Base-by-base conservation (phyloP, 2,113 vertebrate genomes). In the Cynoglossus semilaevis region DNA sequence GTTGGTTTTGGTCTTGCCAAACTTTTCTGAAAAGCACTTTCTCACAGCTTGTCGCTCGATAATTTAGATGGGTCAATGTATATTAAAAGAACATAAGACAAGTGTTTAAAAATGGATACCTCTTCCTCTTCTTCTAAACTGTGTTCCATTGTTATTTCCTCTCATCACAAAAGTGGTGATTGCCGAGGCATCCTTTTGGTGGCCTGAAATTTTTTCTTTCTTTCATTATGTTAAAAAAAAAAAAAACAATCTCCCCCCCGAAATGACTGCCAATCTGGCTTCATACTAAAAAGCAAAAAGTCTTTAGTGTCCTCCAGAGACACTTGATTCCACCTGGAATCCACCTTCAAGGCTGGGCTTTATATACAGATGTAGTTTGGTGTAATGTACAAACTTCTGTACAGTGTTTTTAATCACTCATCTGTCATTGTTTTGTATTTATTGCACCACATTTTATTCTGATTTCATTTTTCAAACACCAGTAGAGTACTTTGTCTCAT, bases 381-480 rank as follows among this genome's bases (percentile, higher is more conserved):
- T 80, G 75, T 80, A 66, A 79, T 86, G 84, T 83, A 85, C 77
- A 87, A 84, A 83, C 82, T 76, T 41, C 80, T 88, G 85, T 88
- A 85, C 85, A 87, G 86, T 87, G 87, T 90, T 89, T 87, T 85
- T 88, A 90, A 84, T 81, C 70, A 56, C 79, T 87, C 84, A 86
- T 88, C 74, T 72, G 70, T 85, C 82, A 77, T 75, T 70, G 54
- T 81, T 85, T 86, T 86, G 75, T 84, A 85, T 85, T 88, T 82
- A 81, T 85, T 71, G 58, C 81, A 85, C 81, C 83, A 77, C 81
- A 74, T 87, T 87, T 89, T 87, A 83, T 85, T 86, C 77, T 55
- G 67, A 49, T 85, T 86, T 83, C 55, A 72, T 85, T 85, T 79
- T 79, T 79, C 72, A 77, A 70, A 81, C 82, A 86, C 84, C 76